Conservation (phyloP, 2,113 vertebrate genomes). For the Lepus europaeus region DNA sequence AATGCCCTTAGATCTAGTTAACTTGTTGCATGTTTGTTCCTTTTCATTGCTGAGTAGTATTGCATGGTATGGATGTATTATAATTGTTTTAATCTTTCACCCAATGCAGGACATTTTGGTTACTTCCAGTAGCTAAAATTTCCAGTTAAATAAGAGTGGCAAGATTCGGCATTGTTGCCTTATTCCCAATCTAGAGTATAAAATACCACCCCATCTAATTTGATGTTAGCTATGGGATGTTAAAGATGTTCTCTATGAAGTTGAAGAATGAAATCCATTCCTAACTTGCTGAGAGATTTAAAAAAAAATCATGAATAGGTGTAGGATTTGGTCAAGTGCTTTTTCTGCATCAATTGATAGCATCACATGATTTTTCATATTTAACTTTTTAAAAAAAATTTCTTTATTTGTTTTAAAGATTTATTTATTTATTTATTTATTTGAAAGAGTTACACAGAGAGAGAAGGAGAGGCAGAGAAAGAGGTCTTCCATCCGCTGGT, state of each 20-base stretch:
- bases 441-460: too few relatives aligned
- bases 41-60: too few relatives aligned
- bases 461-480: too few relatives aligned
- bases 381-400: background rate
- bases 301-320: background rate
- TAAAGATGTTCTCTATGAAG: background rate
- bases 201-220: background rate
- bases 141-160: conserved; percentile 8
- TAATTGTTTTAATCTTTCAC: too few relatives aligned
- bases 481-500: too few relatives aligned
- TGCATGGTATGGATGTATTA: too few relatives aligned
- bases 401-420: background rate
- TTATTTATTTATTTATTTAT: too few relatives aligned
- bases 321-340: conserved; percentile 13
- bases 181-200: background rate
- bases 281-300: background rate
- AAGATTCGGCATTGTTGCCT: background rate
- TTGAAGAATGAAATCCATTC: background rate
- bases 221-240: background rate
- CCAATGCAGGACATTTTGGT: background rate
- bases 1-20: too few relatives aligned
- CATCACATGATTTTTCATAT: background rate
- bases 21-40: too few relatives aligned
- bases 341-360: background rate
- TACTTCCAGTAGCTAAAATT: conserved; percentile 25